Conservation (phyloP, 2,797 vertebrate genomes). For the Coilia nasus region DNA sequence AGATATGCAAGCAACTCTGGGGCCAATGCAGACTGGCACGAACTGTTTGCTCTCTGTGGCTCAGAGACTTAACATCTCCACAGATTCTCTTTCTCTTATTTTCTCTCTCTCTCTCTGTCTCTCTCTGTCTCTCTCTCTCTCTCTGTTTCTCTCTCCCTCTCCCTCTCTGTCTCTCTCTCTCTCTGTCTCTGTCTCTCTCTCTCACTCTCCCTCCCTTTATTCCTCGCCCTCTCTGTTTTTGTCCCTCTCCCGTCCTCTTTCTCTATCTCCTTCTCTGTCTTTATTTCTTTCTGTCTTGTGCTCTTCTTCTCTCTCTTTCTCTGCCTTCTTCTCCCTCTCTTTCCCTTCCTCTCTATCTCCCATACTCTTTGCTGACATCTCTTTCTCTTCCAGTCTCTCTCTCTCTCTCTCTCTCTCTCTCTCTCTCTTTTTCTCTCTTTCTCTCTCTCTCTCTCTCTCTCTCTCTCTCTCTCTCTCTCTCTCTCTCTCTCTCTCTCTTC, state of each 20-base stretch:
- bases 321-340: no score
- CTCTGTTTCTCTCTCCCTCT: no score
- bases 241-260: background rate
- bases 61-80: background rate
- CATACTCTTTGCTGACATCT: no score
- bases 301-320: no score
- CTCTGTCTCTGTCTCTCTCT: no score
- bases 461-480: conserved; percentile 11
- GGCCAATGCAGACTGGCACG: background rate
- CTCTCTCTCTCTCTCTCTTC: background rate
- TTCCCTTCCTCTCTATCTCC: no score
- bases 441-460: background rate
- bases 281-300: no score
- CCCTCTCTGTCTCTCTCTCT: no score
- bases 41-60: background rate
- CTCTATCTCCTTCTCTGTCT: background rate
- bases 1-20: background rate
- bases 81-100: background rate
- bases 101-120: no score
- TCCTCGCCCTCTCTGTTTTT: background rate
- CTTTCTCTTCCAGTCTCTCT: no score
- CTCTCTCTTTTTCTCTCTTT: background rate
- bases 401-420: no score
- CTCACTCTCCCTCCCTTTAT: background rate
- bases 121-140: no score